phyloP scores from a whole-genome alignment of 53 echinoderm and acorn worm genomes.

The Pentamera pediparva region DNA sequence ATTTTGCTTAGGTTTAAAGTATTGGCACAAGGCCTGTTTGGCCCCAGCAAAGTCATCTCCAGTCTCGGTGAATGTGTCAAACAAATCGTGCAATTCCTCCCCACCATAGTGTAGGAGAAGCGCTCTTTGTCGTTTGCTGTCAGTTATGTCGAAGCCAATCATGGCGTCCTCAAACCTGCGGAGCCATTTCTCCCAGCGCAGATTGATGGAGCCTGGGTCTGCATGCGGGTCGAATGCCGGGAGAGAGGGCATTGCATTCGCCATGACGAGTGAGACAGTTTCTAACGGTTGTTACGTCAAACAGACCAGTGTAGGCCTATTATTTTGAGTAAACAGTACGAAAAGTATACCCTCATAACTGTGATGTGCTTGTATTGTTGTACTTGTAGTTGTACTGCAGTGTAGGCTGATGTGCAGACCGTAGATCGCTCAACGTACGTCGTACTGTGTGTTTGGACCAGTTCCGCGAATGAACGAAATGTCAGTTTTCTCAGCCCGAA shows the following conservation, averaged over 20 bases:
- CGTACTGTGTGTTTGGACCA: no score
- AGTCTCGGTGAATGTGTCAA: constrained; percentile 40
- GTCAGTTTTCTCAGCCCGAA: no score
- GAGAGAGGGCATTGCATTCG: constrained; percentile 48
- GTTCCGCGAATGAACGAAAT: no score
- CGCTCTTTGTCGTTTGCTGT: constrained; percentile 37
- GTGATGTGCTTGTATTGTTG: no score
- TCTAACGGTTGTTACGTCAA: no score
- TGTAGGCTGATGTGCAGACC: no score
- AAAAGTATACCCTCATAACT: no score
- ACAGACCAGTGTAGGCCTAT: no score
- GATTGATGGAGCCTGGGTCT: constrained; percentile 29
- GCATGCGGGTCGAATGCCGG: constrained; percentile 39
- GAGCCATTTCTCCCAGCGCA: constrained; percentile 52
- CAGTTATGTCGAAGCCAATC: constrained; percentile 56
- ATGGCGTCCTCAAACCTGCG: constrained; percentile 53
- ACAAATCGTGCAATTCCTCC: constrained; percentile 45
- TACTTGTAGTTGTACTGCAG: no score
- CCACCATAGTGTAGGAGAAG: constrained; percentile 55
- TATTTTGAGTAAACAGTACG: no score
- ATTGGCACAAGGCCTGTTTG: constrained; percentile 28
- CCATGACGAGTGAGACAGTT: no score
- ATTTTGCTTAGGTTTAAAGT: constrained; percentile 45
- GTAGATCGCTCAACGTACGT: no score
- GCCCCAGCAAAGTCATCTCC: constrained; percentile 44